Percentiles rank a stretch among this genome's conserved stretches.
Evolutionary conservation across 1,140 invertebrate genomes (phyloP).

Genomic region (Zaprionus lachaisei): DNA sequence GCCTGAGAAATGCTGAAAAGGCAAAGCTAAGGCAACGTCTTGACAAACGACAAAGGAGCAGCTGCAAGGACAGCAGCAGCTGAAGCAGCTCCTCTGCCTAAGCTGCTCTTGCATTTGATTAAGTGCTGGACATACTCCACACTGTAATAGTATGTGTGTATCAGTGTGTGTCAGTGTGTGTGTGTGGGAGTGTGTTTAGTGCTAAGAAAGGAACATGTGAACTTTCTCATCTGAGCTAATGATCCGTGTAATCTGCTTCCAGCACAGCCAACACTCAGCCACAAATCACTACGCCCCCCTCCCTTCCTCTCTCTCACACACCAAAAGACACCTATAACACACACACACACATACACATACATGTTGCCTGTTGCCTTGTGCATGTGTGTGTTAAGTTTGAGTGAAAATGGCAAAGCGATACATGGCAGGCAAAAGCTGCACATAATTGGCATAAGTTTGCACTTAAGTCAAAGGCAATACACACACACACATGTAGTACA

Average conservation of each 20-base stretch:
- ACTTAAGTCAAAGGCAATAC: conserved; percentile 72
- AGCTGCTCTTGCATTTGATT: conserved; percentile 71
- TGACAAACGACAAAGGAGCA: conserved; percentile 34
- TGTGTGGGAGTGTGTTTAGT: conserved; percentile 42
- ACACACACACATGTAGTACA: conserved; percentile 18
- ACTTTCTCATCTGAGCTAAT: conserved; percentile 81
- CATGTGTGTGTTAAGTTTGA: conserved; percentile 34
- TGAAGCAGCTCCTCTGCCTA: conserved; percentile 6
- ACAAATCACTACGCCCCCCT: background rate
- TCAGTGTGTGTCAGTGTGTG: conserved; percentile 50
- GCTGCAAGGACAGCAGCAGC: conserved; percentile 3
- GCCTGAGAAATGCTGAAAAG: conserved; percentile 41
- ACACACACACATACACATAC: background rate
- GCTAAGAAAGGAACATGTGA: conserved; percentile 67
- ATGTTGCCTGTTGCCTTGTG: background rate
- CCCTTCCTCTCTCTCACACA: background rate
- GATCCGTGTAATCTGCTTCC: conserved; percentile 75
- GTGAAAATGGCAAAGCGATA: conserved; percentile 31
- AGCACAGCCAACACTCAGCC: background rate
- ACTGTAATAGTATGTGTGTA: conserved; percentile 15
- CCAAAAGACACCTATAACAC: background rate
- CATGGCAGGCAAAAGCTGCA: conserved; percentile 57
- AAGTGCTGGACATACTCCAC: conserved; percentile 64
- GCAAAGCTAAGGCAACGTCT: conserved; percentile 26
- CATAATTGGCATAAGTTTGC: conserved; percentile 82